Evolutionary conservation across 1,140 invertebrate species (phyloP).

Genomic region (Stenopsyche tienmushanensis): DNA sequence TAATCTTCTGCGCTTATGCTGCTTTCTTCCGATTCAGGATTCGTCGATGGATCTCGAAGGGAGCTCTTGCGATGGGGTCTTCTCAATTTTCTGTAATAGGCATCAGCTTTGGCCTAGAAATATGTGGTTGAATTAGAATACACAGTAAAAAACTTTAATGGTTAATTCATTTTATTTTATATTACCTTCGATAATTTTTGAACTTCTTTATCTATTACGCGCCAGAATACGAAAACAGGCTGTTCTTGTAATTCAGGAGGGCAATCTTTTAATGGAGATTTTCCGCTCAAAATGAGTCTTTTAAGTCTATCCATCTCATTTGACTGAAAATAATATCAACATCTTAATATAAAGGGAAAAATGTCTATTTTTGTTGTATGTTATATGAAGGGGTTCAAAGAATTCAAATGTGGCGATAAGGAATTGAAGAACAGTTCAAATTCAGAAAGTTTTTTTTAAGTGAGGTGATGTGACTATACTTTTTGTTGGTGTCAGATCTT

Average conservation of each 20-base stretch:
- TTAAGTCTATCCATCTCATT: constrained; percentile 69
- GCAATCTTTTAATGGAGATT: constrained; percentile 62
- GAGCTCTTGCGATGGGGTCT: constrained; percentile 50
- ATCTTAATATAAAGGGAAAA: not conserved
- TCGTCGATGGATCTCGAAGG: constrained; percentile 54
- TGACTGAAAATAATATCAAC: constrained; percentile 50
- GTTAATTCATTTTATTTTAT: not conserved
- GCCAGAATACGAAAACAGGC: constrained; percentile 65
- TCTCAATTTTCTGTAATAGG: constrained; percentile 61
- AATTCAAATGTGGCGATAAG: too few relatives aligned
- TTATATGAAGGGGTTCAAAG: too few relatives aligned
- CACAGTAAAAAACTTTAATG: not conserved
- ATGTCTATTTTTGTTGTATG: too few relatives aligned
- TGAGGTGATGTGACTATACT: too few relatives aligned
- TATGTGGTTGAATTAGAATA: not conserved
- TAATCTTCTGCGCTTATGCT: not conserved
- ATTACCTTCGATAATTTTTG: constrained; percentile 51
- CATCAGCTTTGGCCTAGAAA: constrained; percentile 47
- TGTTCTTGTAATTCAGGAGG: constrained; percentile 64
- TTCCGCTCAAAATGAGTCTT: constrained; percentile 64
- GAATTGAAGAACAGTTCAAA: too few relatives aligned
- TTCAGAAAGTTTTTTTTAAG: too few relatives aligned
- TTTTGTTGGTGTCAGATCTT: too few relatives aligned
- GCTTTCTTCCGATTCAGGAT: constrained; percentile 45
- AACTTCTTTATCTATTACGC: constrained; percentile 54